Evolutionary conservation across 2,797 vertebrate genomes (phyloP).

Genomic region (Arctocebus calabarensis): DNA sequence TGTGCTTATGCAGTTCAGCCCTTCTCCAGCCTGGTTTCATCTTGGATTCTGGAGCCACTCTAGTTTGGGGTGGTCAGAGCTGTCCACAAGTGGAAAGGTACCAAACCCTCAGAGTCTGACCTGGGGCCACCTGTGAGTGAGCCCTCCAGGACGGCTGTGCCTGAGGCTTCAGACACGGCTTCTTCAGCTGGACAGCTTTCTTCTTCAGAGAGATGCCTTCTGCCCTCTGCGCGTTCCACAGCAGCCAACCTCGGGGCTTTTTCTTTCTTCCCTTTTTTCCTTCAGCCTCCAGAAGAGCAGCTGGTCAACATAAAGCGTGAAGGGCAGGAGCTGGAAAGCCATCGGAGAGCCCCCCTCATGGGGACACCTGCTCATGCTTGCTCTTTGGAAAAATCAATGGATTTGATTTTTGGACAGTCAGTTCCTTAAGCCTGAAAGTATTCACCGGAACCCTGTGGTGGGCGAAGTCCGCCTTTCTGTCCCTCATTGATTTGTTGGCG

Average conservation of each 20-base stretch:
- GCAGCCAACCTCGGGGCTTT: neutral
- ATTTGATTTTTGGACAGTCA: constrained; percentile 74
- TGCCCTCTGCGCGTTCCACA: neutral
- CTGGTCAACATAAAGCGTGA: neutral
- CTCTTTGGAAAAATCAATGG: constrained; percentile 78
- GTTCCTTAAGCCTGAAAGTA: constrained; percentile 72
- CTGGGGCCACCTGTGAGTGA: neutral
- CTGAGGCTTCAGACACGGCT: neutral
- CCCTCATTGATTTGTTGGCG: constrained; percentile 47
- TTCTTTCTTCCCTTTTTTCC: fast-evolving
- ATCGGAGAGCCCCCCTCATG: neutral
- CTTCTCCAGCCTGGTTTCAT: neutral
- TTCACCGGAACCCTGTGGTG: constrained; percentile 41
- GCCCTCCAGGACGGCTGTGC: neutral
- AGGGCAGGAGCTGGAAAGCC: neutral
- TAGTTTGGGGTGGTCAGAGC: neutral
- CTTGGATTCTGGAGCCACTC: neutral
- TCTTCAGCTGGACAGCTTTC: neutral
- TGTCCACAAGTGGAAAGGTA: neutral
- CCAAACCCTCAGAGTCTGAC: too few species aligned
- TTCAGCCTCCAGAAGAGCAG: neutral
- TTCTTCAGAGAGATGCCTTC: neutral
- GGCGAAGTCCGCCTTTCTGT: constrained; percentile 27
- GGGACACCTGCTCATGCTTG: constrained; percentile 63
- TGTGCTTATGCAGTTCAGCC: neutral